Evolutionary conservation across 2,113 vertebrate genomes (phyloP), one percentile per base, ranked within the genome.

Genomic region (Alligator sinensis): DNA sequence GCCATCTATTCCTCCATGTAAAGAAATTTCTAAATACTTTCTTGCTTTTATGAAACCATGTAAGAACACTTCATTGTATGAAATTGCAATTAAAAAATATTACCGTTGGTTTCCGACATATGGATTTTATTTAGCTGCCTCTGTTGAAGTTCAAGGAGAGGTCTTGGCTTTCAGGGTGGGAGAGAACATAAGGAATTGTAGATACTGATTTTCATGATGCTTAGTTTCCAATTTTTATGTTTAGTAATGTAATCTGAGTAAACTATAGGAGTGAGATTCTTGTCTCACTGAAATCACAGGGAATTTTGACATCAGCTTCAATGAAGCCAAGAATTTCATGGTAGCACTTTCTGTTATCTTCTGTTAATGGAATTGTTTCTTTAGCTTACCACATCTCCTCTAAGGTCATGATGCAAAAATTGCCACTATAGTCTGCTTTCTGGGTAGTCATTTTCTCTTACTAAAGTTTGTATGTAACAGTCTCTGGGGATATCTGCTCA

Each of bases 41-140:
- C 82, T 0, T 76, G n/a, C 55, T 93, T 80, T 75, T 59, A 61
- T 87, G 74, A 64, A 91, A 54, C 63, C 12, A 61, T 58, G 16
- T 79, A 58, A 68, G 27, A 79, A 30, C 4, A 4, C 62, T 17
- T 92, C 47, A 54, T 66, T 94, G 87, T 91, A 89, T 64, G 92
- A 54, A 87, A 93, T 66, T 77, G 61, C 83, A 87, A 91, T 81
- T 68, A 47, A 86, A 95, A 93, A 95, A 94, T 91, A 93, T 93
- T 96, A 77, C 0, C 0, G 59, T 87, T 24, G 0, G 79, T 92
- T 80, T 95, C 79, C 84, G 79, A 95, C 95, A 94, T 93, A 92
- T 92, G 91, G 92, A 96, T 94, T 89, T 96, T 83, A 95, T 96
- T 96, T 79, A 58, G 34, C 59, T 95, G 79, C 81, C 80, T 93